Percentiles rank a stretch among this genome's conserved stretches.
These are phyloP conservation scores for Triplophysa siluroides DNA, from an alignment of 2,113 vertebrate genomes.

Conservation along the genomic window DNA sequence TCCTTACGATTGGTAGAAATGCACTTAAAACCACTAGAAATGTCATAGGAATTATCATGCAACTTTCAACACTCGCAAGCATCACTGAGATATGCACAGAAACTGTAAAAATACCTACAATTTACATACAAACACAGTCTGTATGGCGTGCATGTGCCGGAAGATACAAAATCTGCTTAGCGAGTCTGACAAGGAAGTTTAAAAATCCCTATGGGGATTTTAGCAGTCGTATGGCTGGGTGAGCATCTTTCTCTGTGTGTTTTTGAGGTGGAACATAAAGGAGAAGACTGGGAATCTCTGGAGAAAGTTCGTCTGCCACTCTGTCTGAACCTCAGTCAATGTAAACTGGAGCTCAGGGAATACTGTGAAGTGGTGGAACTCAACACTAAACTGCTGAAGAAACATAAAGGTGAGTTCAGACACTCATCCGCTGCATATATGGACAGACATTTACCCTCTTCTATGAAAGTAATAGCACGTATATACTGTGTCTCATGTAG, in stretches of 20 bases:
- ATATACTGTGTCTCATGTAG: neutral
- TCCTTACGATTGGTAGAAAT: neutral
- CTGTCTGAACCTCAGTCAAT: constrained; percentile 92
- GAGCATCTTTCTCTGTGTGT: constrained; percentile 38
- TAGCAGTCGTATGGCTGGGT: constrained; percentile 47
- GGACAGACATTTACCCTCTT: neutral
- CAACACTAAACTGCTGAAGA: constrained; percentile 81
- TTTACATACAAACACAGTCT: neutral
- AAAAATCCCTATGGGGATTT: constrained; percentile 55
- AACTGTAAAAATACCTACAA: neutral
- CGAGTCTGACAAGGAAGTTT: constrained; percentile 54
- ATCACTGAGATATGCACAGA: neutral
- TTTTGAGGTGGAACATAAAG: constrained; percentile 77
- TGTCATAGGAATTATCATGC: neutral
- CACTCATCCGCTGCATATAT: neutral
- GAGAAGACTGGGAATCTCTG: constrained; percentile 86
- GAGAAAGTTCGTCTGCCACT: constrained; percentile 86
- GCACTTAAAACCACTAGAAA: neutral
- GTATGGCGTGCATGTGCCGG: neutral
- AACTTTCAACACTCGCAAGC: neutral
- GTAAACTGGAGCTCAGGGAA: constrained; percentile 83
- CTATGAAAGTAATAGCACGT: neutral
- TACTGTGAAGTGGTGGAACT: constrained; percentile 86
- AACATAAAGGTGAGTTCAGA: constrained; percentile 78
- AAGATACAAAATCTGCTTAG: constrained; percentile 1